phyloP scores from a whole-genome alignment of 1,140 invertebrate genomes.

The Habropoda laboriosa region DNA sequence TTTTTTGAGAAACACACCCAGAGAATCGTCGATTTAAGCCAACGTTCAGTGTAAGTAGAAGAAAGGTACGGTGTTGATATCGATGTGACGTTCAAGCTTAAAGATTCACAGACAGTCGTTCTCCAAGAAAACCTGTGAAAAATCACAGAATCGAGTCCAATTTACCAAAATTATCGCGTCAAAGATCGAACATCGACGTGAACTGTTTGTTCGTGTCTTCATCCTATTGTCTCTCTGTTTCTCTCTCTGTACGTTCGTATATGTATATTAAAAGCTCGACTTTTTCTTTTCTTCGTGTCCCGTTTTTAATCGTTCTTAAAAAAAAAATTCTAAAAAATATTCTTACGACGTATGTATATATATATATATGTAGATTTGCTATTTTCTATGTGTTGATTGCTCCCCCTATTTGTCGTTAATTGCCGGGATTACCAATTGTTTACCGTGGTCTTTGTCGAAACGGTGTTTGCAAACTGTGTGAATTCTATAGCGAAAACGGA shows the following conservation, averaged over 20 bases:
- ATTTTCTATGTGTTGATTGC: conserved; percentile 2
- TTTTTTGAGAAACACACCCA: conserved; percentile 39
- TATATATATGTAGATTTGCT: neutral
- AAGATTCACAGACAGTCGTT: conserved; percentile 34
- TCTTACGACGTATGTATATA: neutral
- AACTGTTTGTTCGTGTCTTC: neutral
- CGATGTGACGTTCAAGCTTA: neutral
- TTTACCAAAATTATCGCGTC: conserved; percentile 1
- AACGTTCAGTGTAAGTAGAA: conserved; percentile 63
- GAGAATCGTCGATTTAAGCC: conserved; percentile 49
- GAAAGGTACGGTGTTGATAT: conserved; percentile 42
- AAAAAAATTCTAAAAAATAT: neutral
- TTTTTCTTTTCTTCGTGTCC: neutral
- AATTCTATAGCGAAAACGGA: conserved; percentile 80
- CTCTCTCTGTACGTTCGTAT: neutral
- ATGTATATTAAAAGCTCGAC: neutral
- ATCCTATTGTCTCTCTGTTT: neutral
- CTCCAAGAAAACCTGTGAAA: neutral
- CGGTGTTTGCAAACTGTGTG: conserved; percentile 61
- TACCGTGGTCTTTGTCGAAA: neutral
- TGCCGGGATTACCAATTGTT: neutral
- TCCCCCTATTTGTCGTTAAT: neutral
- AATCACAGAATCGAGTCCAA: neutral
- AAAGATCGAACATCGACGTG: conserved; percentile 42
- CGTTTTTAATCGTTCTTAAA: neutral